A percentile compares a stretch with the other conserved stretches of the same genome.
phyloP scores from a whole-genome alignment of 2,797 vertebrate genomes.

The Sparus aurata region DNA sequence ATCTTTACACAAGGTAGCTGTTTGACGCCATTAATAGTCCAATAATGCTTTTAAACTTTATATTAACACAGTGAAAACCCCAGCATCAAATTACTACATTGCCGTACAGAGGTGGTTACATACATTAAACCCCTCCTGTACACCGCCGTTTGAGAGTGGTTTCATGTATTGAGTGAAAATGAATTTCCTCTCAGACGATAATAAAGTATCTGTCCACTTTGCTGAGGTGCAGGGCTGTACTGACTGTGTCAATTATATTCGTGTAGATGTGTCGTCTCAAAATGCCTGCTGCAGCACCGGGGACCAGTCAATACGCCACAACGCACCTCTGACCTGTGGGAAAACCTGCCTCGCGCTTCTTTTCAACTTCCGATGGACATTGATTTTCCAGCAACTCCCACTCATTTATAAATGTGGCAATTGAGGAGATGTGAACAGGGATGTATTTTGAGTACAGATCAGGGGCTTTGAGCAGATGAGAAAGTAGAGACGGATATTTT shows the following conservation, averaged over 20 bases:
- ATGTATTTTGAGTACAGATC: conserved; percentile 34
- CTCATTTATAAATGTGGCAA: conserved; percentile 64
- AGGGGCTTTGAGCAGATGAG: conserved; percentile 21
- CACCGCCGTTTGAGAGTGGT: conserved; percentile 44
- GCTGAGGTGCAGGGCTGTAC: conserved; percentile 52
- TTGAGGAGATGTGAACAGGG: conserved; percentile 37
- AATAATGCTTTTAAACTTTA: conserved; percentile 7
- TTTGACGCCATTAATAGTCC: not conserved
- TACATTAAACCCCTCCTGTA: conserved; percentile 29
- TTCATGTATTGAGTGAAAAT: conserved; percentile 67
- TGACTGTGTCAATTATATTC: conserved; percentile 76
- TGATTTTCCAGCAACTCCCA: conserved; percentile 67
- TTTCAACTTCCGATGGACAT: conserved; percentile 76
- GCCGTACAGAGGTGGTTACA: not conserved
- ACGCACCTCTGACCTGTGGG: conserved; percentile 76
- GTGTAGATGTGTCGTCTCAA: conserved; percentile 74
- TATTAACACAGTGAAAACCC: not conserved
- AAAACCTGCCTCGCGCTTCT: conserved; percentile 66
- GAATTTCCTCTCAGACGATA: conserved; percentile 75
- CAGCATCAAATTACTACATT: not conserved
- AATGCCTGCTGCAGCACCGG: conserved; percentile 45
- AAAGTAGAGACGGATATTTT: conserved; percentile 21
- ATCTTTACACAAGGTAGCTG: conserved; percentile 6
- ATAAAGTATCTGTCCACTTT: conserved; percentile 77
- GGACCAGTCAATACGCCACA: conserved; percentile 76